Conservation (phyloP, 2,797 vertebrate species). For the Dicrostonyx torquatus region DNA sequence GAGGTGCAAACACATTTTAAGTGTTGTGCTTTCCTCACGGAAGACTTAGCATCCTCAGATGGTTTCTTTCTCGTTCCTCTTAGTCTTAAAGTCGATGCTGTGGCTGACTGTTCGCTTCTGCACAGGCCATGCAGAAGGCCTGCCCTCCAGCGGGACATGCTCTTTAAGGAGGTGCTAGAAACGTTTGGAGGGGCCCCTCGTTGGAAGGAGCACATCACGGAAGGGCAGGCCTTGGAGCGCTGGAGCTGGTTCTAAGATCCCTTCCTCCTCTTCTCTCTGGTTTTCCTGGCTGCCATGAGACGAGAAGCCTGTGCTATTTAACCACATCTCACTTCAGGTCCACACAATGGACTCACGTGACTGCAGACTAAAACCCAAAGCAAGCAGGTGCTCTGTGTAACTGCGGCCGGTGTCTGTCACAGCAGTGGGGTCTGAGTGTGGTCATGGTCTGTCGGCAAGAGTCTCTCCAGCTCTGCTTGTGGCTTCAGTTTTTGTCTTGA, state of each 20-base stretch:
- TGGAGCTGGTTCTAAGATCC: background rate
- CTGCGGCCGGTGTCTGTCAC: background rate
- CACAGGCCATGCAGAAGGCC: too few species aligned
- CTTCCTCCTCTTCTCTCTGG: background rate
- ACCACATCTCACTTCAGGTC: background rate
- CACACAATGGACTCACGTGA: background rate
- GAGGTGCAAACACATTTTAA: background rate
- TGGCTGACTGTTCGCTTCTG: too few species aligned
- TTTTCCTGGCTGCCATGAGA: background rate
- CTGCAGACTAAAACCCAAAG: background rate
- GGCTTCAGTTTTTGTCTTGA: background rate
- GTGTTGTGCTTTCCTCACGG: background rate
- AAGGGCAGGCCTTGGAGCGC: background rate
- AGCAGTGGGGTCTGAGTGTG: background rate
- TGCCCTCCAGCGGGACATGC: background rate
- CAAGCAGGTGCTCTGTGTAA: background rate
- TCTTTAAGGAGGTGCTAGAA: background rate
- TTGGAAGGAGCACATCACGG: background rate
- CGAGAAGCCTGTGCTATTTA: background rate
- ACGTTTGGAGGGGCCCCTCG: background rate
- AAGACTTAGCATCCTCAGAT: background rate
- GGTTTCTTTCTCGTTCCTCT: background rate
- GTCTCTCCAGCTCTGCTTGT: background rate
- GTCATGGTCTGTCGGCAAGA: background rate
- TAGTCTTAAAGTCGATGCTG: background rate